Conservation (phyloP, 2,888 invertebrate species). For the Tenthredo livida region DNA sequence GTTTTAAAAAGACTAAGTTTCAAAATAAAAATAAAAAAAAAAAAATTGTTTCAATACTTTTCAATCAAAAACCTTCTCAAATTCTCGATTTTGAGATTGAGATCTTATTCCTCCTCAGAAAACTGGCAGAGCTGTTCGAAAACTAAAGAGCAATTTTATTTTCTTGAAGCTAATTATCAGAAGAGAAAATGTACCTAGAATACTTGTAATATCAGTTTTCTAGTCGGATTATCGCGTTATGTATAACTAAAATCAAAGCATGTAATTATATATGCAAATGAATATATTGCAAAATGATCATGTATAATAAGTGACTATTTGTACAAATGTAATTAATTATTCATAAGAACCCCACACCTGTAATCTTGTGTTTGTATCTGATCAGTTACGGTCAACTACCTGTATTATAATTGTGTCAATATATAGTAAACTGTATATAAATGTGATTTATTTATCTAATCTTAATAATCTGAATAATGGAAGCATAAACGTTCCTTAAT, state of each 20-base stretch:
- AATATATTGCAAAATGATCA: neutral
- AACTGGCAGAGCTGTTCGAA: neutral
- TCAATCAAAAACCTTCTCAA: neutral
- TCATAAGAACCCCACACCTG: neutral
- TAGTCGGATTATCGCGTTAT: neutral
- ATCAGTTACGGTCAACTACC: neutral
- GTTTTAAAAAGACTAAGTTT: too few relatives aligned
- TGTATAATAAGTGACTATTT: neutral
- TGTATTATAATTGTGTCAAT: slow-evolving; percentile 9
- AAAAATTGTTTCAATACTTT: neutral
- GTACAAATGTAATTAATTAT: neutral
- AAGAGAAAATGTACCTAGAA: neutral
- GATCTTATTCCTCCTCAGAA: neutral
- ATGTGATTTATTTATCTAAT: slow-evolving; percentile 52
- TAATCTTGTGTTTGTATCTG: neutral
- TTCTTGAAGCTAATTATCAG: neutral
- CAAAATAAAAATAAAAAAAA: too few relatives aligned
- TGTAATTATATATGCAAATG: neutral
- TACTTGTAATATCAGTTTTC: neutral
- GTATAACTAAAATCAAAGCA: neutral
- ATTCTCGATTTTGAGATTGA: neutral
- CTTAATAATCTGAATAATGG: slow-evolving; percentile 43
- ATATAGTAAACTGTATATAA: slow-evolving; percentile 5
- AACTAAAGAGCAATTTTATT: neutral
- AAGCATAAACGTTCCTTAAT: slow-evolving; percentile 30